Percentiles rank a stretch among this genome's conserved stretches.
Conservation (phyloP, 1,140 invertebrate genomes). For the Cephus cinctus region DNA sequence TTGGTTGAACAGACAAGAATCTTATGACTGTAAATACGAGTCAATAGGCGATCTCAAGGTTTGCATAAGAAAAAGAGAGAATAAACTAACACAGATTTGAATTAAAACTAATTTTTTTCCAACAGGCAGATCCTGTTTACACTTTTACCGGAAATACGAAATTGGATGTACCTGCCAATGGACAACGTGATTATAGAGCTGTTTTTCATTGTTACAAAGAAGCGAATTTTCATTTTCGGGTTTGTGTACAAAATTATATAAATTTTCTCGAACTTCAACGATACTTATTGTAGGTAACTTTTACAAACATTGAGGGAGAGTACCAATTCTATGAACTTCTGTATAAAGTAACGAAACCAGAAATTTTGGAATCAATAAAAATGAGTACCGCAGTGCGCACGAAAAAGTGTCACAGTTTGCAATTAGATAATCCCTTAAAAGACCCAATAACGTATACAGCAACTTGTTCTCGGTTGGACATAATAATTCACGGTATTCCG, state of each 20-base stretch:
- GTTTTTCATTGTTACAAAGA: conserved; percentile 28
- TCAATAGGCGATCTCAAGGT: conserved; percentile 7
- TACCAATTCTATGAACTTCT: conserved; percentile 34
- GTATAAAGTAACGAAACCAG: conserved; percentile 27
- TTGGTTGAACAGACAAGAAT: conserved; percentile 19
- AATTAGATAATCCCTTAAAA: conserved; percentile 30
- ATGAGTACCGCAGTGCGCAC: conserved; percentile 20
- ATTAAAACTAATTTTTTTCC: not conserved
- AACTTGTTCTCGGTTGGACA: conserved; percentile 17
- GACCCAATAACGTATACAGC: conserved; percentile 15
- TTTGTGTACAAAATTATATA: conserved; percentile 5
- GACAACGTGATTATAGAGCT: conserved; percentile 22
- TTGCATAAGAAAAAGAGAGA: conserved; percentile 4
- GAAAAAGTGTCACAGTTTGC: conserved; percentile 18
- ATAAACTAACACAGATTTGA: too few species aligned
- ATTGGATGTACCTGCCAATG: conserved; percentile 24
- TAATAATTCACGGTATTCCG: conserved; percentile 20
- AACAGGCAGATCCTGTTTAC: conserved; percentile 6
- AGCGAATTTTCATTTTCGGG: conserved; percentile 24
- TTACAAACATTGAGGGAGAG: conserved; percentile 25
- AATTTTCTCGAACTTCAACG: not conserved
- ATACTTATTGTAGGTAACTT: conserved; percentile 26
- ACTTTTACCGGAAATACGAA: conserved; percentile 25
- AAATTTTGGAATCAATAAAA: conserved; percentile 27
- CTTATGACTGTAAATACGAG: conserved; percentile 25